Evolutionary conservation across 2,113 vertebrate species (phyloP).

Genomic region (Azemiops feae): DNA sequence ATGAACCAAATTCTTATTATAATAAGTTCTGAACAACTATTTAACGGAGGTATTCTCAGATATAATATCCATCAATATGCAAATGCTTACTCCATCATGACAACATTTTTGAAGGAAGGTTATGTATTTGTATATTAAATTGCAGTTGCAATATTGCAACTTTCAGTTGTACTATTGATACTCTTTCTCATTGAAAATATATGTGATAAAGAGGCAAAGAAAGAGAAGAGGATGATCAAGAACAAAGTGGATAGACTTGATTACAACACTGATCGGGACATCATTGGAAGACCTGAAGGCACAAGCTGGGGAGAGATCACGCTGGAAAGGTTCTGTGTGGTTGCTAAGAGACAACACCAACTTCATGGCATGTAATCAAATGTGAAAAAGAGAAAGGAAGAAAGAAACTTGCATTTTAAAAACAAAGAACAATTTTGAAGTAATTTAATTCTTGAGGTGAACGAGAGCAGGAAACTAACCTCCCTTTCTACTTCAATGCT

Average conservation of each 20-base stretch:
- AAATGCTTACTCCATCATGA: neutral
- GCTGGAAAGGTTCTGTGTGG: neutral
- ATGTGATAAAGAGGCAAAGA: neutral
- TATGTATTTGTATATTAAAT: neutral
- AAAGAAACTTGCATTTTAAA: neutral
- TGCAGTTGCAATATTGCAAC: neutral
- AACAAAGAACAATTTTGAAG: neutral
- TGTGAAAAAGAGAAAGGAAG: neutral
- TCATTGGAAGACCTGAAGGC: neutral
- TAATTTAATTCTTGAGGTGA: neutral
- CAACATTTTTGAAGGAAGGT: neutral
- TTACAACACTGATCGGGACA: neutral
- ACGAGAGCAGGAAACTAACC: neutral
- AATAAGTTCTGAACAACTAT: neutral
- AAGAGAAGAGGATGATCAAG: neutral
- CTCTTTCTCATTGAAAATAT: neutral
- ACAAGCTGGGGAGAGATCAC: neutral
- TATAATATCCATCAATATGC: neutral
- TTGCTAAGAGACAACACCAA: neutral
- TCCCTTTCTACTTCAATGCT: neutral
- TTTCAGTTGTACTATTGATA: neutral
- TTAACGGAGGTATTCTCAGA: neutral
- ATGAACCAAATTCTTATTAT: neutral
- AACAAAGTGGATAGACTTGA: neutral
- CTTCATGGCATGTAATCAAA: neutral